Evolutionary conservation across 1,140 invertebrate species (phyloP).

Genomic region (Saccostrea echinata): DNA sequence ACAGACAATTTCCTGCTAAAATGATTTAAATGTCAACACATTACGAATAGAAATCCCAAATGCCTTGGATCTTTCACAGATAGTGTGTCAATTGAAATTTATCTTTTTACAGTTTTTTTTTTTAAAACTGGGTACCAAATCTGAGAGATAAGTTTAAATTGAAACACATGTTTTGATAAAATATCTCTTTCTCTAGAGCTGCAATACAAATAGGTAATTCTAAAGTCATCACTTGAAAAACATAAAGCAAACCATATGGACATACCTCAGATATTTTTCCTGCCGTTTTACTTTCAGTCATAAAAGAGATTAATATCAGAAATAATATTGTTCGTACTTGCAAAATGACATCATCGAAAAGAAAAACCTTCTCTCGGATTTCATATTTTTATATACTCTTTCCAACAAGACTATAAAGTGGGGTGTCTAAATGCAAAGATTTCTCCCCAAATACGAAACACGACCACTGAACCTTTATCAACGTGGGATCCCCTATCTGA

Average conservation of each 20-base stretch:
- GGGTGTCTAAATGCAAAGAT: background rate
- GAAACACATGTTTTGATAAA: constrained; percentile 14
- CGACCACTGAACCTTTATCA: constrained; percentile 14
- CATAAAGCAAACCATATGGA: background rate
- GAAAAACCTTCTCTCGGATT: background rate
- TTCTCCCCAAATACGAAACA: constrained; percentile 17
- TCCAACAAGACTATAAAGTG: background rate
- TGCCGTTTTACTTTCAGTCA: constrained; percentile 28
- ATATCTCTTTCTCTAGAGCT: constrained; percentile 7
- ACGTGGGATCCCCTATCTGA: background rate
- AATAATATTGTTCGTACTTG: constrained; percentile 26
- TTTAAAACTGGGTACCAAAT: background rate
- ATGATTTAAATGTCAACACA: background rate
- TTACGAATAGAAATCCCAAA: background rate
- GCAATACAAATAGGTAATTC: background rate
- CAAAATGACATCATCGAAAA: constrained; percentile 29
- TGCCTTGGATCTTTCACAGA: background rate
- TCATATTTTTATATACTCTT: background rate
- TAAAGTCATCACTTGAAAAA: constrained; percentile 8
- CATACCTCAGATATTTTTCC: background rate
- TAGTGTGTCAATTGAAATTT: constrained; percentile 27
- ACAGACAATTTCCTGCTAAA: background rate
- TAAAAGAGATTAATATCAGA: constrained; percentile 28
- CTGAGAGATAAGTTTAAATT: background rate
- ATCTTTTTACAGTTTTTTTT: constrained; percentile 5